Base-by-base conservation (phyloP, 2,113 vertebrate genomes). In the Ahaetulla prasina region DNA sequence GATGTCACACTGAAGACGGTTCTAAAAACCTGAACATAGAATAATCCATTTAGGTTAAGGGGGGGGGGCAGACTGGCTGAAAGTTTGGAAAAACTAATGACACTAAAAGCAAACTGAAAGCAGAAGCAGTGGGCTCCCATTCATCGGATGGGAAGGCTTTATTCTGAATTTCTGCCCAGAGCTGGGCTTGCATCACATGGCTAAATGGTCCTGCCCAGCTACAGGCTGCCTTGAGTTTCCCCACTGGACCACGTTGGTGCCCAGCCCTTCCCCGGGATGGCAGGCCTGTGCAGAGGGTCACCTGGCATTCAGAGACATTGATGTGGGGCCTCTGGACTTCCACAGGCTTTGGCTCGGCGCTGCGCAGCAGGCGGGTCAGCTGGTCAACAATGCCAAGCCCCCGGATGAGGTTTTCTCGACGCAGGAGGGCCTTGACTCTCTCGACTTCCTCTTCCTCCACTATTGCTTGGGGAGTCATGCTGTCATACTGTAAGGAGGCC, bases 371-470 rank as follows among this genome's bases (percentile, higher is more conserved):
- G 54, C 0, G 95, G 8, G 87, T 95, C n/a, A 98, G 96, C 94
- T 95, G 97, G 6, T 97, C 95, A 0, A 88, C 27, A 14, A 98
- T 94, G 88, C 98, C 98, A 80, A 98, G 94, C 10, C 96, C 90
- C 12, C 91, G 95, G 93, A 98, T 97, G 18, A 97, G 96, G 3
- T 95, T 97, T 89, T 97, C 96, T 8, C 98, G 97, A 74, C 94
- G 96, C 30, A 95, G 63, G 74, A 98, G 96, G 30, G 95, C 96
- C 2, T 93, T 94, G 25, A 98, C 60, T 86, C 97, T 95, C 90
- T 94, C 97, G 22, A 95, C 92, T 93, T 98, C 98, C 92, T 98
- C 98, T 0, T 95, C n/a, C 52, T 98, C 97, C 91, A 98, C 92
- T 0, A 98, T 98, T 2, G 96, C 90, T 91, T 97, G 96, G 45